These are phyloP conservation scores for Sinosuthora webbiana DNA, from an alignment of 2,113 vertebrate species.

Conservation along the genomic window DNA sequence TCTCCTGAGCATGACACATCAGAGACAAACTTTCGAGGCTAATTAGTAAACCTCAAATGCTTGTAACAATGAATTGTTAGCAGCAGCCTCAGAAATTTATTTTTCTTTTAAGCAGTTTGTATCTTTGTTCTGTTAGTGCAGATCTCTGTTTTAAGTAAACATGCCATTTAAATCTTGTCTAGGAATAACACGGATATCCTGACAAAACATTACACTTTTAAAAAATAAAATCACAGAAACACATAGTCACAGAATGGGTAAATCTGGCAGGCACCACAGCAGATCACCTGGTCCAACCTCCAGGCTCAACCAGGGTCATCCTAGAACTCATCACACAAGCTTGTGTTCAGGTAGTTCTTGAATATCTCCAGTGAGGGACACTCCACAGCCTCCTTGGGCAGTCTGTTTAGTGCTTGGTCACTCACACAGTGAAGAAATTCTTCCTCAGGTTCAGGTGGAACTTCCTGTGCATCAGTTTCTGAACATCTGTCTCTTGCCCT, in stretches of 20 bases:
- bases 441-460: not conserved
- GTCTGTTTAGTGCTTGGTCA: not conserved
- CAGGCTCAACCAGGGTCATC: rapidly evolving
- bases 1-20: not conserved
- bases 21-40: not conserved
- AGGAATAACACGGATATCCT: not conserved
- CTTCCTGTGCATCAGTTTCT: not conserved
- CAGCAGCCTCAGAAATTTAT: not conserved
- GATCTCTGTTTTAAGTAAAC: constrained; percentile 30
- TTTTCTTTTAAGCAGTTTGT: constrained; percentile 25
- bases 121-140: not conserved
- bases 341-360: not conserved
- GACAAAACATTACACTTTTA: not conserved
- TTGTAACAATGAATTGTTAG: not conserved
- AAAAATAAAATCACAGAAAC: not conserved
- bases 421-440: not conserved
- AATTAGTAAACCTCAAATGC: constrained; percentile 4
- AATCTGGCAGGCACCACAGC: not conserved
- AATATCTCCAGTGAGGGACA: not conserved
- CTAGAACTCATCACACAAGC: not conserved
- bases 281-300: not conserved
- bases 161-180: not conserved
- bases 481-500: not conserved
- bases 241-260: not conserved
- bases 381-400: not conserved